phyloP scores from a whole-genome alignment of 2,888 invertebrate genomes.

The Amblyjoppa fuscipennis region DNA sequence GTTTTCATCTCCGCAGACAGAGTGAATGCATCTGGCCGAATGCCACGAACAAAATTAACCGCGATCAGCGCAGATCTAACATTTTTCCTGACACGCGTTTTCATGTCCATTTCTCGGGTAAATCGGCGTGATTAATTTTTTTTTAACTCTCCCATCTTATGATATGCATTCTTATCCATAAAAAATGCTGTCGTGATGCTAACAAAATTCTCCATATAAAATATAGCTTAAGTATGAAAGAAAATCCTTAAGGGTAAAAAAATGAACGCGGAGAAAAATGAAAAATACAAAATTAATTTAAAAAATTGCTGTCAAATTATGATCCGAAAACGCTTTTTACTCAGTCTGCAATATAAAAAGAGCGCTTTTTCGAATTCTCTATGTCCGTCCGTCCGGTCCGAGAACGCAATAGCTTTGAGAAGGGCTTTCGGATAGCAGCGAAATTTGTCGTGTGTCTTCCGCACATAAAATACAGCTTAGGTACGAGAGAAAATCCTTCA shows the following conservation, averaged over 20 bases:
- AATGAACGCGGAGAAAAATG: background rate
- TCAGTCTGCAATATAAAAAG: too few relatives aligned
- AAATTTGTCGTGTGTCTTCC: too few relatives aligned
- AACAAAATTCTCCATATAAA: too few relatives aligned
- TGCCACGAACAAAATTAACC: background rate
- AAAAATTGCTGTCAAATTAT: too few relatives aligned
- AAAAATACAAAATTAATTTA: background rate
- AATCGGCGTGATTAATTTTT: background rate
- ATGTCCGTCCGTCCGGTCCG: too few relatives aligned
- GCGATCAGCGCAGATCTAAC: background rate
- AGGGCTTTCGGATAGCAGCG: too few relatives aligned
- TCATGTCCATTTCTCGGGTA: background rate
- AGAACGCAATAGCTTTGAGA: too few relatives aligned
- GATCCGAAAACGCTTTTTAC: too few relatives aligned
- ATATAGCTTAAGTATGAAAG: background rate
- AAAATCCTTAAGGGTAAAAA: background rate
- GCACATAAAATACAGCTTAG: background rate
- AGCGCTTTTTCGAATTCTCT: too few relatives aligned
- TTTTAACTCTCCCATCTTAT: background rate
- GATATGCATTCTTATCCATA: too few relatives aligned
- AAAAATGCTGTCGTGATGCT: too few relatives aligned
- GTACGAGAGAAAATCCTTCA: background rate
- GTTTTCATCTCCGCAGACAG: background rate
- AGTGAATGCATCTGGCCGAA: background rate
- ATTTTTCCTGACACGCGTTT: background rate